Evolutionary conservation across 2,888 invertebrate species (phyloP).

Genomic region (Catocala fraxini): DNA sequence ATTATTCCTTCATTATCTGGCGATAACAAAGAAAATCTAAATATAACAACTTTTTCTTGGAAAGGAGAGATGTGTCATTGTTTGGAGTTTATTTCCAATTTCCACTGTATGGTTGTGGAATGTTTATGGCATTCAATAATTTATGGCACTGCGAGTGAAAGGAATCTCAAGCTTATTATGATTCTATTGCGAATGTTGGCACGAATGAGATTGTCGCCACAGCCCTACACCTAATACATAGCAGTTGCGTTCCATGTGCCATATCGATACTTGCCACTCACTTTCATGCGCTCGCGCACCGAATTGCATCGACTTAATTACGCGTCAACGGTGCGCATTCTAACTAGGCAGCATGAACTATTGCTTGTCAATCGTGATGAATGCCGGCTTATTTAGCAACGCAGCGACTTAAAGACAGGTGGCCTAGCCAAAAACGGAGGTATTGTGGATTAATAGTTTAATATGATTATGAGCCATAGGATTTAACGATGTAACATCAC

Average conservation of each 20-base stretch:
- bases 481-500: too few relatives aligned
- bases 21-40: too few relatives aligned
- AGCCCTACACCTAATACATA: conserved; percentile 51
- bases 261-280: conserved; percentile 77
- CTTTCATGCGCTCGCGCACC: conserved; percentile 75
- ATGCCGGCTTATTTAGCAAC: conserved; percentile 18
- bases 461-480: too few relatives aligned
- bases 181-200: conserved; percentile 2
- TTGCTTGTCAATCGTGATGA: conserved; percentile 32
- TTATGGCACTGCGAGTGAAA: not conserved
- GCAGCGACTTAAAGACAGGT: too few relatives aligned
- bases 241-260: conserved; percentile 69
- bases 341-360: conserved; percentile 41
- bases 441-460: not conserved
- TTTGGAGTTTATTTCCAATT: too few relatives aligned
- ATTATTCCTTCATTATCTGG: too few relatives aligned
- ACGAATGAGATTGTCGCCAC: conserved; percentile 4
- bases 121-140: not conserved
- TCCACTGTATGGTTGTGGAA: too few relatives aligned
- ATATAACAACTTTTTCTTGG: not conserved
- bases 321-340: conserved; percentile 49
- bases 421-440: too few relatives aligned
- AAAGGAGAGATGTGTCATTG: too few relatives aligned
- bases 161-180: not conserved
- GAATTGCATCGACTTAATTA: conserved; percentile 75